Base-by-base conservation (phyloP, 2,888 invertebrate species). In the Allolobophora icterica region DNA sequence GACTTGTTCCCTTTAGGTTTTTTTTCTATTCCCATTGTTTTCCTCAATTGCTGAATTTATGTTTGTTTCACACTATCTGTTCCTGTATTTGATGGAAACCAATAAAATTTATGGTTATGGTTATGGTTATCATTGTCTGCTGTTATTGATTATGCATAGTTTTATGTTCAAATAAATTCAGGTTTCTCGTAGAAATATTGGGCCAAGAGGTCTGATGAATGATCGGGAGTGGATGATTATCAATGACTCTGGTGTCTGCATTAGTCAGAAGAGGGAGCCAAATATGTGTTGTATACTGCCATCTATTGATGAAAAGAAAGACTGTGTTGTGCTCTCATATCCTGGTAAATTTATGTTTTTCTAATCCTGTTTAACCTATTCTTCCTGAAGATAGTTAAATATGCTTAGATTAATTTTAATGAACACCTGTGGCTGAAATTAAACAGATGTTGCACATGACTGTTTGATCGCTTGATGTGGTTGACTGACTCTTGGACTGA, bases 211-310 rank as follows among this genome's bases (percentile, higher is more conserved):
- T 0, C 96, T 99, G 58, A 96, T 97, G 94, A 98, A 97, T 95
- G 99, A 99, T 95, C 96, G 99, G 93, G 97, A 97, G 94, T 99
- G 98, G 98, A 98, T 99, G 98, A 97, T 99, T 92, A 96, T 98
- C 17, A 97, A 97, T 94, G 96, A 97, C 19, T 96, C 97, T 94
- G 98, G 98, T 33, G 96, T 97, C 92, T 97, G 97, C 92, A 95
- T 99, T 91, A 98, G 98, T 4, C 98, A 99, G 95, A 99, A 99
- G 95, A 97, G 97, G 92, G 97, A 97, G 93, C 96, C 97, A 2
- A 96, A 96, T 92, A 96, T 99, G 95, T 98, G 98, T 95, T 95
- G 97, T 92, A 96, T 99, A 90, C 96, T 95, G 93, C 98, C 99
- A 0, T 94, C 94, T 87, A 96, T 99, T 92, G 96, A 97, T 95